These are phyloP conservation scores for Euclidia mi DNA, from an alignment of 2,888 invertebrate genomes.

Conservation along the genomic window DNA sequence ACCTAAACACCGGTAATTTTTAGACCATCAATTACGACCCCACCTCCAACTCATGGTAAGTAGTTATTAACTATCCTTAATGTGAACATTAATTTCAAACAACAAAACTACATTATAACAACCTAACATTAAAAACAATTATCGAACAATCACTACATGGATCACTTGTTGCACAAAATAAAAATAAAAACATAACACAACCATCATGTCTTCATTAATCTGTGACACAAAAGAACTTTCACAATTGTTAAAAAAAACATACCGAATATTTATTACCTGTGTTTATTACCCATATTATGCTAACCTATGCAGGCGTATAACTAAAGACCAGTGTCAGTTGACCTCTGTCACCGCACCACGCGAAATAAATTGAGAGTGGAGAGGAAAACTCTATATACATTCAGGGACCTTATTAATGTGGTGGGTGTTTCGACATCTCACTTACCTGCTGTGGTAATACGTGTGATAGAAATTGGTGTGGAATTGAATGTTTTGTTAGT, in stretches of 20 bases:
- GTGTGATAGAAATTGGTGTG: slow-evolving; percentile 10
- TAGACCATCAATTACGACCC: too few species aligned
- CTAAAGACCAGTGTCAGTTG: slow-evolving; percentile 33
- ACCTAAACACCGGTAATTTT: too few species aligned
- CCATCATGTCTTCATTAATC: slow-evolving; percentile 44
- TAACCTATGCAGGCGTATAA: slow-evolving; percentile 39
- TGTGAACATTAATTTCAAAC: too few species aligned
- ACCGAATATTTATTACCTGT: slow-evolving; percentile 40
- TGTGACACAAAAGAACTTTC: slow-evolving; percentile 41
- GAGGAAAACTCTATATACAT: slow-evolving; percentile 39
- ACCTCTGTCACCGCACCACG: slow-evolving; percentile 19
- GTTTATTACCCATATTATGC: slow-evolving; percentile 49
- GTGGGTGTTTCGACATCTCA: slow-evolving; percentile 56
- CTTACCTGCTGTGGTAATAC: slow-evolving; percentile 46
- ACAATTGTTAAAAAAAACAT: slow-evolving; percentile 44
- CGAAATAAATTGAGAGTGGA: slow-evolving; percentile 35
- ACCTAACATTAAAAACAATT: slow-evolving; percentile 7
- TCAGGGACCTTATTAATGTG: slow-evolving; percentile 55
- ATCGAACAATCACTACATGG: neutral
- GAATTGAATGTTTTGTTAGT: too few species aligned
- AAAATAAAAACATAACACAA: slow-evolving; percentile 12
- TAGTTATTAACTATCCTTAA: too few species aligned
- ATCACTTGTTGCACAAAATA: slow-evolving; percentile 18
- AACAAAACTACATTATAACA: too few species aligned
- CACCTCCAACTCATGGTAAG: too few species aligned